phyloP scores from a whole-genome alignment of 2,797 vertebrate species.

The Macropodus opercularis region DNA sequence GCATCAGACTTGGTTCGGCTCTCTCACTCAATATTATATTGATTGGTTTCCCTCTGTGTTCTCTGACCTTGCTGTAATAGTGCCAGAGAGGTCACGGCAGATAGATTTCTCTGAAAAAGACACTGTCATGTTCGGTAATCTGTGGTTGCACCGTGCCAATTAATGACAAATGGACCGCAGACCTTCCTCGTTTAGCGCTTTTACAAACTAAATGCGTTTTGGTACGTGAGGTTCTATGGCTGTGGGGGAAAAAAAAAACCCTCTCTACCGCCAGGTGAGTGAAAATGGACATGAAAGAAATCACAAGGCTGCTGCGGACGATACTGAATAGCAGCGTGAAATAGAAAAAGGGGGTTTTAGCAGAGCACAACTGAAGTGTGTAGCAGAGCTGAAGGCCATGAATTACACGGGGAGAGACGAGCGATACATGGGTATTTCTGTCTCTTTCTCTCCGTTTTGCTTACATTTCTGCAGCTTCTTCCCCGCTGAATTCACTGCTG shows the following conservation, averaged over 20 bases:
- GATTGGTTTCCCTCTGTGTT: slow-evolving; percentile 77
- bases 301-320: slow-evolving; percentile 23
- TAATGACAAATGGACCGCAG: slow-evolving; percentile 65
- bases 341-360: slow-evolving; percentile 44
- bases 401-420: slow-evolving; percentile 30
- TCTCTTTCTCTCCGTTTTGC: slow-evolving; percentile 32
- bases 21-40: slow-evolving; percentile 73
- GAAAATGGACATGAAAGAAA: slow-evolving; percentile 38
- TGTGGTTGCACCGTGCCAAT: slow-evolving; percentile 74
- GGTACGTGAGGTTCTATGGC: slow-evolving; percentile 21
- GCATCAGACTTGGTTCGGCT: slow-evolving; percentile 46
- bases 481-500: slow-evolving; percentile 46
- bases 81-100: slow-evolving; percentile 69
- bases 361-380: slow-evolving; percentile 38
- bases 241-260: not conserved
- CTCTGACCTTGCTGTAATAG: slow-evolving; percentile 82
- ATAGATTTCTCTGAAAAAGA: slow-evolving; percentile 80
- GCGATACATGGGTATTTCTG: slow-evolving; percentile 23
- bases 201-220: slow-evolving; percentile 36
- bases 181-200: slow-evolving; percentile 52
- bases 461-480: slow-evolving; percentile 31
- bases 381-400: slow-evolving; percentile 42
- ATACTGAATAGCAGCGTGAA: slow-evolving; percentile 37
- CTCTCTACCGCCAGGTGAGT: slow-evolving; percentile 21
- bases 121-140: slow-evolving; percentile 79